A percentile compares a stretch with the other conserved stretches of the same genome.
phyloP scores from a whole-genome alignment of 2,888 invertebrate species.

The Belgica antarctica region DNA sequence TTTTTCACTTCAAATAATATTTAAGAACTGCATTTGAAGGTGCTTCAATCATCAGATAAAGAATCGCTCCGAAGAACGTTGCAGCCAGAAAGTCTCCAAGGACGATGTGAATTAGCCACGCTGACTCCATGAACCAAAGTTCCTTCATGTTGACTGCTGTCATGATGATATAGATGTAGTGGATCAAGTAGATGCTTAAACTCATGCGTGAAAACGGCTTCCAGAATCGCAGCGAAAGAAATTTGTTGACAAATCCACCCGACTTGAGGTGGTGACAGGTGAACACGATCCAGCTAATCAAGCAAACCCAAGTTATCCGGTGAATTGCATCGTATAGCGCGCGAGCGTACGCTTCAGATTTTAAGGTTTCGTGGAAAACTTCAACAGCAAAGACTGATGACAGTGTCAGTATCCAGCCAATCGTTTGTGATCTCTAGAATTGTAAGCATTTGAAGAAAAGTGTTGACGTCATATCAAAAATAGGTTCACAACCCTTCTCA shows the following conservation, averaged over 20 bases:
- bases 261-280: neutral
- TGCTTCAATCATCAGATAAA: neutral
- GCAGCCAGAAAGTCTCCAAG: neutral
- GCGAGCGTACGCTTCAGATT: neutral
- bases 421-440: neutral
- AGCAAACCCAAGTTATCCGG: neutral
- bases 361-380: neutral
- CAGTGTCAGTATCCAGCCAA: neutral
- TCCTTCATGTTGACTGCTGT: neutral
- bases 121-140: neutral
- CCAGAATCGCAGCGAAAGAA: slow-evolving; percentile 22
- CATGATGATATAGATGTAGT: neutral
- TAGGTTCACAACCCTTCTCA: neutral
- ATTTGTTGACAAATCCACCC: slow-evolving; percentile 6
- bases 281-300: slow-evolving; percentile 8
- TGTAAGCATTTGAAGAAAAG: no score
- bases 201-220: neutral
- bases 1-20: slow-evolving; percentile 4
- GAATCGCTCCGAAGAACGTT: neutral
- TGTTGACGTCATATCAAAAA: no score
- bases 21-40: neutral
- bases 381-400: neutral
- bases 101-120: neutral
- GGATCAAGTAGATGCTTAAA: neutral
- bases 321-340: neutral